Evolutionary conservation across 2,797 vertebrate genomes (phyloP).

Genomic region (Mus spretus): DNA sequence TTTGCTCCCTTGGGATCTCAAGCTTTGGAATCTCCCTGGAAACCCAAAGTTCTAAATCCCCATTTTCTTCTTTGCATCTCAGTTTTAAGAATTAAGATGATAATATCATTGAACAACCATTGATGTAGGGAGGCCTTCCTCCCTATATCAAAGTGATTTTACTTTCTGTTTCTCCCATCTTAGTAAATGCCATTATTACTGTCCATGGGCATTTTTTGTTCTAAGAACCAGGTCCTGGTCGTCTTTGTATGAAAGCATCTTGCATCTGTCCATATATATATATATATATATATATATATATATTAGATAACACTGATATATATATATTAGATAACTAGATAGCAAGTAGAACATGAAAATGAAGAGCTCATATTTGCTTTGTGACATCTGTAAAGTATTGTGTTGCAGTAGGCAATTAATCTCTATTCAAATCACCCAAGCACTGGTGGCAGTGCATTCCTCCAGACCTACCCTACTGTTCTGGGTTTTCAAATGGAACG

Average conservation of each 20-base stretch:
- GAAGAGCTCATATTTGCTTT: neutral
- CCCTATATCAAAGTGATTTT: neutral
- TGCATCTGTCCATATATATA: neutral
- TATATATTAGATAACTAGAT: neutral
- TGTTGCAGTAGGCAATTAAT: neutral
- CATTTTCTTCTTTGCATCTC: neutral
- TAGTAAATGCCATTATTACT: neutral
- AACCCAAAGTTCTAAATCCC: neutral
- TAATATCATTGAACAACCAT: neutral
- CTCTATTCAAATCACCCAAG: neutral
- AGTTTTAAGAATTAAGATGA: neutral
- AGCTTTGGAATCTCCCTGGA: neutral
- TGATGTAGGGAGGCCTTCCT: neutral
- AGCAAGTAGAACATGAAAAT: neutral
- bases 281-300: neutral
- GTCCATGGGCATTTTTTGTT: neutral
- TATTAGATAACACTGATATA: neutral
- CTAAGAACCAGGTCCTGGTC: neutral
- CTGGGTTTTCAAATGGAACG: neutral
- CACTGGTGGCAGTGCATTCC: neutral
- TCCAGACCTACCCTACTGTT: neutral
- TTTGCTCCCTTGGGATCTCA: neutral
- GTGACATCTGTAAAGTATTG: neutral
- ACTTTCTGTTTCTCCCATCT: neutral
- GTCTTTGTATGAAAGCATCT: neutral